Conservation (phyloP, 1,140 invertebrate genomes). For the Reticulitermes speratus region DNA sequence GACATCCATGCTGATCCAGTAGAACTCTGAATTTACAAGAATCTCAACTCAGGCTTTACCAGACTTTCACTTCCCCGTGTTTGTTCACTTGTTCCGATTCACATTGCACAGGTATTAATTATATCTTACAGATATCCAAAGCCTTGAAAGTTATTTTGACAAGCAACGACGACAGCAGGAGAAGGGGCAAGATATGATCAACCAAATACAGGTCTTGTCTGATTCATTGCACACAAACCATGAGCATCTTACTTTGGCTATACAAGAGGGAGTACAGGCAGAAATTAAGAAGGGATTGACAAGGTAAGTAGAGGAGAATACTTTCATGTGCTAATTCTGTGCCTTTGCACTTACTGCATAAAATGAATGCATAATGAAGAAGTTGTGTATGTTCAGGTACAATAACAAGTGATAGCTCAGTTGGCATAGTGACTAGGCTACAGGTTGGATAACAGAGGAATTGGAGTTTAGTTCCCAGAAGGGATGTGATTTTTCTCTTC, state of each 20-base stretch:
- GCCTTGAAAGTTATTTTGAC: conserved; percentile 51
- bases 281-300: conserved; percentile 39
- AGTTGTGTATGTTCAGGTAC: no score
- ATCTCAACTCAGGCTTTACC: background rate
- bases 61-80: background rate
- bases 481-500: no score
- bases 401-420: no score
- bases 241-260: conserved; percentile 41
- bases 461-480: no score
- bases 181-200: conserved; percentile 26
- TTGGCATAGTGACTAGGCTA: no score
- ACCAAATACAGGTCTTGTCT: conserved; percentile 30
- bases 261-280: conserved; percentile 43
- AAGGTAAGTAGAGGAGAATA: background rate
- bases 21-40: background rate
- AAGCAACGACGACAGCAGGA: conserved; percentile 35
- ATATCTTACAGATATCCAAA: conserved; percentile 48
- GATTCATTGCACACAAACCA: conserved; percentile 7
- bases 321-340: no score
- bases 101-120: background rate
- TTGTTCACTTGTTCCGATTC: background rate
- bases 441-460: no score
- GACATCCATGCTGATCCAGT: no score
- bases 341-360: no score
- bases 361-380: no score